Evolutionary conservation across 2,888 invertebrate species (phyloP).

Genomic region (Nasonovia ribisnigri): DNA sequence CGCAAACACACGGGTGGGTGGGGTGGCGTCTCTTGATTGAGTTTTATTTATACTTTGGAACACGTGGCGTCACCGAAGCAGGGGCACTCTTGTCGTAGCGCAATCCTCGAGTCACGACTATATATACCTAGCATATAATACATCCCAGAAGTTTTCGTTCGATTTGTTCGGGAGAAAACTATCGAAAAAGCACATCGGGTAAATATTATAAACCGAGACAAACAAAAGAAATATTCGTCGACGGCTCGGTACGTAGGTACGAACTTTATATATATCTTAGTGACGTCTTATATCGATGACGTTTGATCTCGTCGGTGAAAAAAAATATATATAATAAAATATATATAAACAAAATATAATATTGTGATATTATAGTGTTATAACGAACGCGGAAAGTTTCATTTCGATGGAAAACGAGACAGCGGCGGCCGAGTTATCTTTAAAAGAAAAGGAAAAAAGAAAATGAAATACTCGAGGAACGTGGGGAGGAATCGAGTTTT

Average conservation of each 20-base stretch:
- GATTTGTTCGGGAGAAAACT: constrained; percentile 24
- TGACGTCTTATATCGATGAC: not conserved
- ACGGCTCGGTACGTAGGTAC: not conserved
- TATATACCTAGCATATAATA: not conserved
- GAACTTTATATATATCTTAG: not conserved
- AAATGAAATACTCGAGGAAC: not conserved
- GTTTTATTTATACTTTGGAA: constrained; percentile 42
- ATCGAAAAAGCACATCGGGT: constrained; percentile 31
- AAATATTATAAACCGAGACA: constrained; percentile 10
- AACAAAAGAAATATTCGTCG: constrained; percentile 20
- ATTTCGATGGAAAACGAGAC: not conserved
- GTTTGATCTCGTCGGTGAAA: constrained; percentile 17
- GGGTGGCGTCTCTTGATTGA: constrained; percentile 15
- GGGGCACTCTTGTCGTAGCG: no score
- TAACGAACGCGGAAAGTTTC: constrained; percentile 17
- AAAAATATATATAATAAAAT: not conserved
- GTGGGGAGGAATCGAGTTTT: constrained; percentile 2
- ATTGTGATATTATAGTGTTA: not conserved
- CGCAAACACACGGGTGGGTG: not conserved
- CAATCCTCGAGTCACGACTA: not conserved
- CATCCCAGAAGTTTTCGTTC: constrained; percentile 32
- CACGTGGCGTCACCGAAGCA: constrained; percentile 6
- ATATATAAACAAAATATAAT: constrained; percentile 5
- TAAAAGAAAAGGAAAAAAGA: not conserved
- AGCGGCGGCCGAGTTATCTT: not conserved